Evolutionary conservation across 2,888 invertebrate species (phyloP).

Genomic region (Anaspis maculata): DNA sequence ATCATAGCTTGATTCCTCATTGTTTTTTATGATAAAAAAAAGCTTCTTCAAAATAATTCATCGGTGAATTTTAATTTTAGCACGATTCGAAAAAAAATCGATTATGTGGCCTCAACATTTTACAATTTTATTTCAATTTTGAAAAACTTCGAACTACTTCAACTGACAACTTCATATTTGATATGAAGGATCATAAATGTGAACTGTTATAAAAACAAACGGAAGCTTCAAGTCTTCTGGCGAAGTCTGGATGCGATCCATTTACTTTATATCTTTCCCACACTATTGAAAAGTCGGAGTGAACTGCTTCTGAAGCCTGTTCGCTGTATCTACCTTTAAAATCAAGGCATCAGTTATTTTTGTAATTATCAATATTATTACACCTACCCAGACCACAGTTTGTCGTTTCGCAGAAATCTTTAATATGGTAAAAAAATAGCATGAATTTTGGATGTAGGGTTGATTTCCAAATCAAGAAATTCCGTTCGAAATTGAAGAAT

Average conservation of each 20-base stretch:
- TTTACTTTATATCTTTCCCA: constrained; percentile 1
- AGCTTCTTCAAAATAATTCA: too few species aligned
- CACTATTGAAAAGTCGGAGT: neutral
- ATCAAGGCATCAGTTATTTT: too few species aligned
- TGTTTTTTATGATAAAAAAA: too few species aligned
- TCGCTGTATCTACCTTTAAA: neutral
- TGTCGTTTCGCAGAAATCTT: constrained; percentile 1
- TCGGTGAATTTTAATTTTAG: too few species aligned
- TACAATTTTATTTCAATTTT: too few species aligned
- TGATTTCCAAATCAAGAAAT: neutral
- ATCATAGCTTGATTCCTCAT: too few species aligned
- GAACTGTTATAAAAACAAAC: neutral
- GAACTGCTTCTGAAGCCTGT: too few species aligned
- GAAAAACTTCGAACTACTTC: too few species aligned
- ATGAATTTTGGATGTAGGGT: neutral
- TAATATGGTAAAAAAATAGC: neutral
- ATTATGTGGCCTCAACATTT: too few species aligned
- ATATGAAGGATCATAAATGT: neutral
- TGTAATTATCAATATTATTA: too few species aligned
- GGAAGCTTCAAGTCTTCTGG: neutral
- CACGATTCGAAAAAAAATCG: too few species aligned
- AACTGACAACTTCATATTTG: too few species aligned
- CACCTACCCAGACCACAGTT: neutral
- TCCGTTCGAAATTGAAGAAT: neutral
- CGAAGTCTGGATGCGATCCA: neutral